phyloP scores from a whole-genome alignment of 1,140 invertebrate species.

The Pristionchus pacificus region DNA sequence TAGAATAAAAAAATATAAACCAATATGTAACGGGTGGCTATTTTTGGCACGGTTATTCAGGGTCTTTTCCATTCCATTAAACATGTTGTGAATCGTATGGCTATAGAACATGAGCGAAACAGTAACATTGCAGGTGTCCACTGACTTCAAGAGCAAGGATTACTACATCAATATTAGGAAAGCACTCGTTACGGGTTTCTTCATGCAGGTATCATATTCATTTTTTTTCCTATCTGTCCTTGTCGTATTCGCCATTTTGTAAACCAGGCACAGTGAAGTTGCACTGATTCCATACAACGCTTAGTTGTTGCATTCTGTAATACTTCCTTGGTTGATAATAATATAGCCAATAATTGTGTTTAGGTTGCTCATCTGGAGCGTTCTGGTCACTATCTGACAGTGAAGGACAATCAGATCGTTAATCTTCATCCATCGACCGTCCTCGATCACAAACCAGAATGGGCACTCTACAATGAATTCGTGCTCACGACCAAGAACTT shows the following conservation, averaged over 20 bases:
- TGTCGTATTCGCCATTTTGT: too few species aligned
- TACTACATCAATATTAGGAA: conserved; percentile 99
- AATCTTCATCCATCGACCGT: conserved; percentile 91
- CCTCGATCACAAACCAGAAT: conserved; percentile 97
- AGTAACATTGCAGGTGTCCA: conserved; percentile 66
- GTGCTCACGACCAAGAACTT: conserved; percentile 99
- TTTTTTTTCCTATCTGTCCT: too few species aligned
- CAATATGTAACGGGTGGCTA: too few species aligned
- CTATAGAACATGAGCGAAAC: too few species aligned
- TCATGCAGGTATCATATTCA: conserved; percentile 81
- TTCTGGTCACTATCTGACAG: conserved; percentile 92
- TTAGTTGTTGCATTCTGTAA: conserved; percentile 1
- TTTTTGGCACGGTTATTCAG: too few species aligned
- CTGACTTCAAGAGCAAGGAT: conserved; percentile 96
- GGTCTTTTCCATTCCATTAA: too few species aligned
- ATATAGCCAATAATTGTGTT: conserved; percentile 62
- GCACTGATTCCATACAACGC: not conserved
- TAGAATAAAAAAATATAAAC: not conserved
- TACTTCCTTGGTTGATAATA: too few species aligned
- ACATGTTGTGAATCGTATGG: too few species aligned
- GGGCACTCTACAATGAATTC: conserved; percentile 99
- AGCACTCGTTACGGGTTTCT: conserved; percentile 93
- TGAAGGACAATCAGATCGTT: conserved; percentile 98
- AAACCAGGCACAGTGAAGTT: too few species aligned
- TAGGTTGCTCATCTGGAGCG: conserved; percentile 83